A percentile compares a stretch with the other conserved stretches of the same genome.
phyloP scores from a whole-genome alignment of 2,888 invertebrate genomes.

The Coremacera marginata region DNA sequence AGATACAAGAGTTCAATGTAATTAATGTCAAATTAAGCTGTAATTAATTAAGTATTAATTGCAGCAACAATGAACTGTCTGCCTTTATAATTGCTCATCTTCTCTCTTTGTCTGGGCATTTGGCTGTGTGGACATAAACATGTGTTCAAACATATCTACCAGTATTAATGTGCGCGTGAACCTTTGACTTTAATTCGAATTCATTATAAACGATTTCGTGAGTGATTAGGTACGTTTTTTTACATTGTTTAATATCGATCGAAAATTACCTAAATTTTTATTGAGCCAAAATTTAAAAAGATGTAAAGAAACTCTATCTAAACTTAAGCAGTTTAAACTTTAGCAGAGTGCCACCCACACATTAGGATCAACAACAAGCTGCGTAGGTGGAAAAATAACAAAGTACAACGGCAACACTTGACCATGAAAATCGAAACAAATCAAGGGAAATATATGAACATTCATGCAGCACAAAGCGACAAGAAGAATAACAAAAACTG shows the following conservation, averaged over 20 bases:
- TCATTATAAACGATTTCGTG: too few relatives aligned
- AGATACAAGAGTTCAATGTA: too few relatives aligned
- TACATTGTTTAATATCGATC: neutral
- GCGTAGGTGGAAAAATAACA: neutral
- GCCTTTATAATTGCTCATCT: neutral
- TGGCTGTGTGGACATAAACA: neutral
- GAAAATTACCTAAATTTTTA: neutral
- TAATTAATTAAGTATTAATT: too few relatives aligned
- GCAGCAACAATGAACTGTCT: neutral
- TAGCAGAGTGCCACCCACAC: too few relatives aligned
- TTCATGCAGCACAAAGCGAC: neutral
- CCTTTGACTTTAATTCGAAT: neutral
- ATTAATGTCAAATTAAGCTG: neutral
- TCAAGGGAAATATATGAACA: constrained; percentile 3
- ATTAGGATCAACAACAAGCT: too few relatives aligned
- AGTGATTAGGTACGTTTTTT: too few relatives aligned
- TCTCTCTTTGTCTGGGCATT: neutral
- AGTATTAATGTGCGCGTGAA: constrained; percentile 19
- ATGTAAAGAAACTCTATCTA: too few relatives aligned
- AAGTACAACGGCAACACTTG: neutral
- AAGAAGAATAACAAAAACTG: constrained; percentile 26
- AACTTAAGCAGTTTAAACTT: too few relatives aligned
- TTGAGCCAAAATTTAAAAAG: neutral
- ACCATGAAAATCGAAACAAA: neutral
- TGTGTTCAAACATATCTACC: constrained; percentile 35